phyloP scores from a whole-genome alignment of 2,888 invertebrate species.

The Synanthedon vespiformis region DNA sequence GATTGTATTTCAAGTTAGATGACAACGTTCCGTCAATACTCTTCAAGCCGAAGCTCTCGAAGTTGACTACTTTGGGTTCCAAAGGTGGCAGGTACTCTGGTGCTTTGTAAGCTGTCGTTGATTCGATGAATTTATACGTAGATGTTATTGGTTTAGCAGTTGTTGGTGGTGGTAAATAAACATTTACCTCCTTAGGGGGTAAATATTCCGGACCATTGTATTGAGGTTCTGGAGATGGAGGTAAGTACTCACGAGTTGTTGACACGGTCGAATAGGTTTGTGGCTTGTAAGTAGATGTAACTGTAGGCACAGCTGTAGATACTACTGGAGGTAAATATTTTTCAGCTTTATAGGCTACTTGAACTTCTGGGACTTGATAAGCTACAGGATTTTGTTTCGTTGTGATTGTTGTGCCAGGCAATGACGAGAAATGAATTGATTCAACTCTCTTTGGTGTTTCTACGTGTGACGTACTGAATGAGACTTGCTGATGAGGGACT shows the following conservation, averaged over 20 bases:
- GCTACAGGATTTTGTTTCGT: slow-evolving; percentile 31
- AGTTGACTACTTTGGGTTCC: slow-evolving; percentile 21
- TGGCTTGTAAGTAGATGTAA: slow-evolving; percentile 38
- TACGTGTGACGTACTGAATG: slow-evolving; percentile 33
- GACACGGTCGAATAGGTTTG: slow-evolving; percentile 31
- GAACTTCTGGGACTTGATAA: slow-evolving; percentile 51
- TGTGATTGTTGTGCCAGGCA: slow-evolving; percentile 29
- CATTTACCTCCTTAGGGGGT: slow-evolving; percentile 13
- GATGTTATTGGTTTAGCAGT: slow-evolving; percentile 22
- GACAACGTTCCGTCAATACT: slow-evolving; percentile 17
- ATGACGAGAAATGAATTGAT: slow-evolving; percentile 38
- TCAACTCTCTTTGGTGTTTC: slow-evolving; percentile 36
- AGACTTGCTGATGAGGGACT: slow-evolving; percentile 18
- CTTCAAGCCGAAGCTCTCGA: slow-evolving; percentile 30
- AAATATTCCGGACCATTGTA: slow-evolving; percentile 32
- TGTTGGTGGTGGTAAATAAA: slow-evolving; percentile 28
- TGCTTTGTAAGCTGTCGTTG: slow-evolving; percentile 29
- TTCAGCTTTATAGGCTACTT: slow-evolving; percentile 46
- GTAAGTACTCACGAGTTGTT: slow-evolving; percentile 12
- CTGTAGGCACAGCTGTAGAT: slow-evolving; percentile 25
- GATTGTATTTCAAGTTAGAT: slow-evolving; percentile 28
- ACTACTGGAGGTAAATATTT: slow-evolving; percentile 53
- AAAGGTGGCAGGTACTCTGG: slow-evolving; percentile 51
- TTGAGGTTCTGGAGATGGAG: slow-evolving; percentile 14
- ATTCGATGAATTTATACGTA: slow-evolving; percentile 28